Evolutionary conservation across 2,888 invertebrate genomes (phyloP).

Genomic region (Campoplex capitator): DNA sequence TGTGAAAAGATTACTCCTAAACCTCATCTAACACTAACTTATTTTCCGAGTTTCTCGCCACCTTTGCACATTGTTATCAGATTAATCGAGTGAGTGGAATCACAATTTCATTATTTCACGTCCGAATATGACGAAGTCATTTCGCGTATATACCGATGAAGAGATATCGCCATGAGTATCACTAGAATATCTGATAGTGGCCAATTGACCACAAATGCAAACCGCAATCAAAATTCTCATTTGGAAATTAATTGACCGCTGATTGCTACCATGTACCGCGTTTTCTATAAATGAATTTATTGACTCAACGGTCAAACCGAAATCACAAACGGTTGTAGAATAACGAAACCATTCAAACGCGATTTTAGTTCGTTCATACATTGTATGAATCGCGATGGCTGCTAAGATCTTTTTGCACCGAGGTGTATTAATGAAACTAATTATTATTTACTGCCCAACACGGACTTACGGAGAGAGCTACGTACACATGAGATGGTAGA

Average conservation of each 20-base stretch:
- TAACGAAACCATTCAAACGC: background rate
- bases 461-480: background rate
- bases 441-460: background rate
- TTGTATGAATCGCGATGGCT: background rate
- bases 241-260: constrained; percentile 48
- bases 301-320: background rate
- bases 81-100: constrained; percentile 17
- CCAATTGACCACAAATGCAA: constrained; percentile 9
- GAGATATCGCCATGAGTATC: constrained; percentile 24
- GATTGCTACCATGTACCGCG: constrained; percentile 18
- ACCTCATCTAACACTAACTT: background rate
- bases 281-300: constrained; percentile 15
- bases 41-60: background rate
- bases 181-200: constrained; percentile 20
- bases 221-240: constrained; percentile 61
- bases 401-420: background rate
- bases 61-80: background rate
- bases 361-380: background rate
- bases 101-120: constrained; percentile 25
- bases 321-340: constrained; percentile 10
- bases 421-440: background rate
- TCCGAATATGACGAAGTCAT: background rate
- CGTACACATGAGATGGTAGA: background rate
- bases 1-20: too few species aligned
- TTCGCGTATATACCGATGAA: constrained; percentile 10